phyloP scores from a whole-genome alignment of 2,113 vertebrate genomes.

The Hemichromis elongatus region DNA sequence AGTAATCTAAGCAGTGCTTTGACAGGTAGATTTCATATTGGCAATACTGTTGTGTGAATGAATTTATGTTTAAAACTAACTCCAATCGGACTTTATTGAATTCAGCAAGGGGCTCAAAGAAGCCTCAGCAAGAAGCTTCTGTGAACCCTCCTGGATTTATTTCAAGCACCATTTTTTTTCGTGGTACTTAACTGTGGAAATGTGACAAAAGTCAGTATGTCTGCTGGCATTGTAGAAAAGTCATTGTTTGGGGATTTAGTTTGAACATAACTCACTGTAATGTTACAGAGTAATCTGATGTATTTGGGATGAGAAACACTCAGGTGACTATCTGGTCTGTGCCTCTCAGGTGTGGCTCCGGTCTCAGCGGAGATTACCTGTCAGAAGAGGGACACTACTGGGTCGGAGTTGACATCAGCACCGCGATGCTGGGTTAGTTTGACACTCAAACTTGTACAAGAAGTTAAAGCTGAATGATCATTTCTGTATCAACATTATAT shows the following conservation, averaged over 20 bases:
- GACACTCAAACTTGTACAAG: neutral
- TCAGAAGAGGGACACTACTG: constrained; percentile 87
- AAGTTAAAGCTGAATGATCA: neutral
- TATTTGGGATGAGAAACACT: neutral
- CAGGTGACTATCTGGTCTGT: neutral
- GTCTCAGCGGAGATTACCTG: constrained; percentile 90
- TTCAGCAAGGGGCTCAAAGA: too few relatives aligned
- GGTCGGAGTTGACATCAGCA: constrained; percentile 94
- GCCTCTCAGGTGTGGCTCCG: constrained; percentile 85
- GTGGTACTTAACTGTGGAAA: neutral
- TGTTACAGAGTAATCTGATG: neutral
- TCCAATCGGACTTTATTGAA: neutral
- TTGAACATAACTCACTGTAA: neutral
- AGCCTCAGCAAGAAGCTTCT: too few relatives aligned
- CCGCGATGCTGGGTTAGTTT: constrained; percentile 88
- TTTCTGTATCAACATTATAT: neutral
- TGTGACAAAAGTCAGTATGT: neutral
- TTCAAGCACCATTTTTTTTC: neutral
- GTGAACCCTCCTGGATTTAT: neutral
- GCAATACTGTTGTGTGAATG: neutral
- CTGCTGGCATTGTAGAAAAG: neutral
- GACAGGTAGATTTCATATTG: neutral
- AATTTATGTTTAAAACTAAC: neutral
- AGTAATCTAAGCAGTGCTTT: neutral
- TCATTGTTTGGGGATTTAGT: neutral